phyloP scores from a whole-genome alignment of 2,888 invertebrate genomes.

The Caenorhabditis macrosperma region DNA sequence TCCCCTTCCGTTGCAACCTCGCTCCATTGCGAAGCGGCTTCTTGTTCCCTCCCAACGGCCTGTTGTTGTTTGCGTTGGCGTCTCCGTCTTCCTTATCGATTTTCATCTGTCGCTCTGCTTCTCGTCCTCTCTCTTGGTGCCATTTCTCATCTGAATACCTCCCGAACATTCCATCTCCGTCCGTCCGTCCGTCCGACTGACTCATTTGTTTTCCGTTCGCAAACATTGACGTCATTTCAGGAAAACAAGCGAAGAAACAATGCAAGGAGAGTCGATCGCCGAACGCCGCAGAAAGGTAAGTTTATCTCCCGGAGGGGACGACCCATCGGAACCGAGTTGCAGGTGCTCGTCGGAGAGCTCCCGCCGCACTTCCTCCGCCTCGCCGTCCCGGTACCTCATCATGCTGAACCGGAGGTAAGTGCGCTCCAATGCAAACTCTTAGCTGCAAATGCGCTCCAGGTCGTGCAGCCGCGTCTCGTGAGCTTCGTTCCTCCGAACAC shows the following conservation, averaged over 20 bases:
- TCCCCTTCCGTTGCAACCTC: neutral
- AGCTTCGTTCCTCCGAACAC: conserved; percentile 80
- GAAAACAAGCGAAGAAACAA: conserved; percentile 14
- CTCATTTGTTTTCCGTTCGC: neutral
- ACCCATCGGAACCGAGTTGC: neutral
- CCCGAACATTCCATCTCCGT: neutral
- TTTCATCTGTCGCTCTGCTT: conserved; percentile 24
- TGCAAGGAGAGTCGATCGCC: conserved; percentile 52
- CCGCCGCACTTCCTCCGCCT: conserved; percentile 75
- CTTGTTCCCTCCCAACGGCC: no score
- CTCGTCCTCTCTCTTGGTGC: conserved; percentile 1
- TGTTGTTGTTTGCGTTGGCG: conserved; percentile 21
- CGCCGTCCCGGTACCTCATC: conserved; percentile 52
- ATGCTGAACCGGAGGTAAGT: conserved; percentile 45
- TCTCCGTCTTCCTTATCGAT: conserved; percentile 39
- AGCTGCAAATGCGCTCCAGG: no score
- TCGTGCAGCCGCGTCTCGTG: conserved; percentile 46
- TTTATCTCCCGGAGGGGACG: neutral
- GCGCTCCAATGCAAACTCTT: no score
- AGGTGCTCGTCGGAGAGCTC: conserved; percentile 73
- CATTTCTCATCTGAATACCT: neutral
- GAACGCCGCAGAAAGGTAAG: conserved; percentile 60
- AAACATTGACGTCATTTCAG: conserved; percentile 38
- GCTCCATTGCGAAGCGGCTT: neutral
- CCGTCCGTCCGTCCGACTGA: neutral